Conservation (phyloP, 2,113 vertebrate genomes). For the Elgaria multicarinata region DNA sequence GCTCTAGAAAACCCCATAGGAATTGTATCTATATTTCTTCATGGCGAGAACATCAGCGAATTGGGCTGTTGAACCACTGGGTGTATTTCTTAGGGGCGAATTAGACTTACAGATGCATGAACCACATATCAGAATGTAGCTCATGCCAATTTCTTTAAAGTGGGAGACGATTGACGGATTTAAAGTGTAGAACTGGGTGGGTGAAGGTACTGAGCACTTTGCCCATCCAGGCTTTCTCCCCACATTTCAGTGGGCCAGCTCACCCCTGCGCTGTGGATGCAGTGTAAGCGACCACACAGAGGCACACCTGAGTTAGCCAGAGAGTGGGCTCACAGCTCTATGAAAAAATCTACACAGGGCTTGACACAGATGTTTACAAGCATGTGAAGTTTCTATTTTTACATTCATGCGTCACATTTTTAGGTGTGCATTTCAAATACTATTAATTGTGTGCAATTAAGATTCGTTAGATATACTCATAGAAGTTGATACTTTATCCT, state of each 20-base stretch:
- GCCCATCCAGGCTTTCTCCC: neutral
- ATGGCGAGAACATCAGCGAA: neutral
- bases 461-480: no score
- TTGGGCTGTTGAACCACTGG: slow-evolving; percentile 10
- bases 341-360: neutral
- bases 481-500: neutral
- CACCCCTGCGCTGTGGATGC: neutral
- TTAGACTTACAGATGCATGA: neutral
- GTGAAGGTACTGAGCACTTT: no score
- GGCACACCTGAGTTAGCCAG: neutral
- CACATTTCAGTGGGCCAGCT: neutral
- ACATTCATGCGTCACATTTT: neutral
- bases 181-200: neutral
- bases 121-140: neutral
- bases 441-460: neutral
- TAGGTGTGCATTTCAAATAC: neutral
- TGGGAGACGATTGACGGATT: neutral
- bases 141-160: neutral
- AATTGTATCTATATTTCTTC: neutral
- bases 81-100: neutral
- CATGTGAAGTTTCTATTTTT: neutral
- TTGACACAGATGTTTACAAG: neutral
- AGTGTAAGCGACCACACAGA: neutral
- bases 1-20: neutral
- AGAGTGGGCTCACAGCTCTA: no score